These are phyloP conservation scores for Lucifuga dentata DNA, from an alignment of 2,113 vertebrate species.

Conservation along the genomic window DNA sequence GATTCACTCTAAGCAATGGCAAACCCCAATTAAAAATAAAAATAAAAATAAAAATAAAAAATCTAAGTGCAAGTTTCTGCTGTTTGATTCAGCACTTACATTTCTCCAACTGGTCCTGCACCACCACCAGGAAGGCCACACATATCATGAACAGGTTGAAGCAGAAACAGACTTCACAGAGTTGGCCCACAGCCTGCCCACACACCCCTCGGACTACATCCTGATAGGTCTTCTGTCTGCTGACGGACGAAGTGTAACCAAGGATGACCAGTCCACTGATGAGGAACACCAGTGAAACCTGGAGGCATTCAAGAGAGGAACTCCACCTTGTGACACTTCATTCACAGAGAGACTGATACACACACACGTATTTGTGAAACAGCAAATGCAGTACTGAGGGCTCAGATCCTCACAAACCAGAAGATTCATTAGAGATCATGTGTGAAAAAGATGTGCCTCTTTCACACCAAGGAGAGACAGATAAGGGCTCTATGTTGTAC, in stretches of 20 bases:
- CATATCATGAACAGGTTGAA: conserved; percentile 97
- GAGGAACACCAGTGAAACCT: conserved; percentile 94
- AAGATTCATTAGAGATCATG: conserved; percentile 73
- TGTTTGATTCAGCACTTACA: no score
- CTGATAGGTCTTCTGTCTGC: conserved; percentile 91
- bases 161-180: conserved; percentile 93
- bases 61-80: no score
- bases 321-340: not conserved
- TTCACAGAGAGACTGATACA: not conserved
- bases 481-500: not conserved
- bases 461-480: conserved; percentile 71
- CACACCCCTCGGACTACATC: conserved; percentile 90
- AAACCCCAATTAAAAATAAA: no score
- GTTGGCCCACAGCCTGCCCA: conserved; percentile 85
- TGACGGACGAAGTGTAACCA: conserved; percentile 89
- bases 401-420: conserved; percentile 34
- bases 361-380: not conserved
- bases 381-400: not conserved
- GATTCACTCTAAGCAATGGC: no score
- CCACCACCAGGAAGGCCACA: conserved; percentile 93
- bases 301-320: not conserved
- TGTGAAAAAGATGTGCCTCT: conserved; percentile 67
- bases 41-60: no score
- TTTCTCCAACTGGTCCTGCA: conserved; percentile 96
- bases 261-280: conserved; percentile 92